Base-by-base conservation (phyloP, 2,113 vertebrate genomes). In the Ranitomeya variabilis region DNA sequence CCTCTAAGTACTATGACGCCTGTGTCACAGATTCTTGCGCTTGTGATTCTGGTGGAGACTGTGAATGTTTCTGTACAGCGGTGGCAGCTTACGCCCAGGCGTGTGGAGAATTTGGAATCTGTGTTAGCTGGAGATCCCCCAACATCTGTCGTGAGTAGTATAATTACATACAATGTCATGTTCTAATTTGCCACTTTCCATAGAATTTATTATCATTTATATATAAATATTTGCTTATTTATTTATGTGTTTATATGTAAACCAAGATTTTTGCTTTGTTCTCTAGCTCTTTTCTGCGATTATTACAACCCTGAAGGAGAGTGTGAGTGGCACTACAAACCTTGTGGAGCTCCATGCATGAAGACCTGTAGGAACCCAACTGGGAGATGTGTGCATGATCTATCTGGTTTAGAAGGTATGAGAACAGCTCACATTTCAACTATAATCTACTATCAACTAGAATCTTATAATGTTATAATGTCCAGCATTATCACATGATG, bases 311-410 rank as follows among this genome's bases (percentile, higher is more conserved):
- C 93, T 0, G 87, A 94, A 59, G 96, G 92, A 21, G 94, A 91
- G 86, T 99, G 98, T 81, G 96, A 97, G 87, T 99, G 98, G 98
- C 97, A 99, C 90, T 99, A 99, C 91, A 95, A 95, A 86, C 94
- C 97, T 0, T 99, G 98, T 82, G 97, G 97, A 60, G 94, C 95
- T 7, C 94, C 94, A 64, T 98, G 97, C 87, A 93, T 98, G 95
- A 96, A 96, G 90, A 98, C 98, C 37, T 99, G 98, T 90, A 95
- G 91, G 81, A 98, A 98, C 90, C 97, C 96, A 13, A 91, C 91
- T 0, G 97, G 97, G 78, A 94, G 90, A 4, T 99, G 97, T 89
- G 94, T 94, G 37, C 92, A 92, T 8, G 93, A 96, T 73, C 91
- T 96, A 76, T 93, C 89, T 4, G 94, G 94, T 19, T 92, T 98